Base-by-base conservation (phyloP, 2,113 vertebrate species). In the Sinocyclocheilus rhinocerous region DNA sequence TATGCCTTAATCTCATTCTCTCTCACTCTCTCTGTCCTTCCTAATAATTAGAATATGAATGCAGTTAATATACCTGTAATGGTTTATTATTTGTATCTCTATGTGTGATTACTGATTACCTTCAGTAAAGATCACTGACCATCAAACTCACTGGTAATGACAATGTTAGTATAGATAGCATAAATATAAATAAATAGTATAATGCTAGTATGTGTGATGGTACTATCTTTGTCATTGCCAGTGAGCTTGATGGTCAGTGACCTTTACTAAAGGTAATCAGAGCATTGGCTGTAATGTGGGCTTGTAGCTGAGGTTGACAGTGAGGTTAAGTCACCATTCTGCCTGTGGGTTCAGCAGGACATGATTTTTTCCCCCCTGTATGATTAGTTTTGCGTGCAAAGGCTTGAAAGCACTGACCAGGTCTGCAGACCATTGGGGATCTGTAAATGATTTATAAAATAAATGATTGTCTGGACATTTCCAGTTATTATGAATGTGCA, bases 101-200 rank as follows among this genome's bases (percentile, higher is more conserved):
- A 3, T 79, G 55, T 16, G 20, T 57, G 55, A 57, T 57, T 57
- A 22, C 33, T 61, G 33, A 22, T 79, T 24, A 61, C 6, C 6
- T 39, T 79, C 6, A 61, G 29, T 61, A 79, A 79, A 79, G 55
- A 55, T 61, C 77, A 79, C 55, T 79, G 77, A 75, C 22, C 36
- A 52, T 76, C 45, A 52, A 29, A 52, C 24, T 20, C 45, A 76
- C 24, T 20, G 15, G 15, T 6, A 76, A 16, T 26, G 24, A 22
- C 18, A 59, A 39, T 5, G 29, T 29, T 22, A 59, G 18, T 13
- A 11, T 55, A 50, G 48, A 50, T 50, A 50, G 45, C 12, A 50
- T 13, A 50, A 13, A 50, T 50, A 50, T 50, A 50, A 50, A 50
- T 50, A 52, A 52, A 52, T 20, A 57, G 13, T 57, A 57, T 57